phyloP scores from a whole-genome alignment of 2,888 invertebrate genomes.

The Pelosia muscerda region DNA sequence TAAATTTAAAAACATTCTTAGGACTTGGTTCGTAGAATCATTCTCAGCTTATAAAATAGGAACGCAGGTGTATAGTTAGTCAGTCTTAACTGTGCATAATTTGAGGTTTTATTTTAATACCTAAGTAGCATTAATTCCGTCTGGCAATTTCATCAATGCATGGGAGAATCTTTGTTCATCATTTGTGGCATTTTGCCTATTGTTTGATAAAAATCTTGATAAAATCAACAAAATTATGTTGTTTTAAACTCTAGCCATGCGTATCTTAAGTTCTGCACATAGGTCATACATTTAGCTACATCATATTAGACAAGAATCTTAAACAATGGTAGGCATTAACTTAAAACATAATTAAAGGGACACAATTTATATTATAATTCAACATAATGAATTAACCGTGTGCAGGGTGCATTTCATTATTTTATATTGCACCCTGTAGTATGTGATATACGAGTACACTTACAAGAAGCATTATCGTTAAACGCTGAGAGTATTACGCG shows the following conservation, averaged over 20 bases:
- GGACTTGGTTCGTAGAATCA: not conserved
- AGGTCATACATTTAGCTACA: not conserved
- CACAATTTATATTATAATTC: constrained; percentile 3
- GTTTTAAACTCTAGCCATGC: constrained; percentile 1
- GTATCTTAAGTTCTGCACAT: not conserved
- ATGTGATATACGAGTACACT: not conserved
- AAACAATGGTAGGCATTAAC: not conserved
- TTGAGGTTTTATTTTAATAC: constrained; percentile 60
- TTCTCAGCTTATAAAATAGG: not conserved
- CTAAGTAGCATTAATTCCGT: constrained; percentile 62
- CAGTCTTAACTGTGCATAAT: constrained; percentile 6
- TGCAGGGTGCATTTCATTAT: constrained; percentile 28
- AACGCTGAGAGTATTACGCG: not conserved
- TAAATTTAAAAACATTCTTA: not conserved
- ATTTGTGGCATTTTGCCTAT: constrained; percentile 38
- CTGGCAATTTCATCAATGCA: constrained; percentile 68
- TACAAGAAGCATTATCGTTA: not conserved
- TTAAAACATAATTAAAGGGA: not conserved
- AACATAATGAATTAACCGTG: constrained; percentile 27
- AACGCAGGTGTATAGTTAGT: not conserved
- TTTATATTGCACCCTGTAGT: constrained; percentile 15
- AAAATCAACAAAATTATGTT: constrained; percentile 16
- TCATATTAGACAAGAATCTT: not conserved
- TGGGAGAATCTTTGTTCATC: constrained; percentile 57
- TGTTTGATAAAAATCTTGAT: constrained; percentile 30